Evolutionary conservation across 2,888 invertebrate species (phyloP).

Genomic region (Cheilosia pagana): DNA sequence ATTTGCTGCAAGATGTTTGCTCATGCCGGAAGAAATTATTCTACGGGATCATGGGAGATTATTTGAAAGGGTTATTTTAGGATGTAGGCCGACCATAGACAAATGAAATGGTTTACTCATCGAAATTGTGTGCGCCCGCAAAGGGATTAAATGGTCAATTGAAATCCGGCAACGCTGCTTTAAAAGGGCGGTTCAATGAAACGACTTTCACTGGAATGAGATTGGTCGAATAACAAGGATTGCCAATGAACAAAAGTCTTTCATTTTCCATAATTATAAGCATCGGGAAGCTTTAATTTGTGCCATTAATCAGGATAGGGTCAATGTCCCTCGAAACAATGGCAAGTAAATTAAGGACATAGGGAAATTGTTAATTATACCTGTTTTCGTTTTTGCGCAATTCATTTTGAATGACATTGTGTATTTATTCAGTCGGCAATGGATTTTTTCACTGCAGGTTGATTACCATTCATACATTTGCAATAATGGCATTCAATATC

Average conservation of each 20-base stretch:
- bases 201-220: conserved; percentile 4
- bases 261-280: conserved; percentile 27
- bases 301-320: conserved; percentile 38
- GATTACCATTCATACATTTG: background rate
- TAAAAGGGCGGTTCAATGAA: background rate
- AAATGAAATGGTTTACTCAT: conserved; percentile 15
- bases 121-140: background rate
- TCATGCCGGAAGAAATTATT: conserved; percentile 14
- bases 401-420: conserved; percentile 22
- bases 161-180: background rate
- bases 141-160: conserved; percentile 3
- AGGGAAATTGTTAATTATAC: conserved; percentile 21
- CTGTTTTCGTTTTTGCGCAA: conserved; percentile 7
- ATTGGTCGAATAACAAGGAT: background rate
- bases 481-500: background rate
- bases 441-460: background rate
- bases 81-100: background rate
- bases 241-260: conserved; percentile 1
- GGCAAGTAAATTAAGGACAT: conserved; percentile 23
- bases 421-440: background rate
- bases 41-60: conserved; percentile 28
- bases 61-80: conserved; percentile 36
- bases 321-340: conserved; percentile 27
- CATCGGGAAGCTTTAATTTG: background rate
- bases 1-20: conserved; percentile 51